Percentiles rank a stretch among this genome's conserved stretches.
Evolutionary conservation across 2,797 vertebrate genomes (phyloP).

Genomic region (Channa striata): DNA sequence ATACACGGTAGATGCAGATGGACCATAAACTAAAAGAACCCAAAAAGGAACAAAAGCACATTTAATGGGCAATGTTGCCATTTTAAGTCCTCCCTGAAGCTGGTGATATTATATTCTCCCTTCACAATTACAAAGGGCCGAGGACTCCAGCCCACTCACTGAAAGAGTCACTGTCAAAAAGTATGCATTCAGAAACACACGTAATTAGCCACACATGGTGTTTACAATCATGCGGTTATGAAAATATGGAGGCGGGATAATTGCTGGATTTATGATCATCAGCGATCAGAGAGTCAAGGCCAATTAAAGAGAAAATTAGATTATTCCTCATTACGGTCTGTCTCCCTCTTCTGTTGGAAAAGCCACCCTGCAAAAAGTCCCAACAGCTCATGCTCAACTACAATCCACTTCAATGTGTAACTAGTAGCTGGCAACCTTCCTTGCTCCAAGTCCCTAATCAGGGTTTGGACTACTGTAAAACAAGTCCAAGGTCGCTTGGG

Average conservation of each 20-base stretch:
- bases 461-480: slow-evolving; percentile 11
- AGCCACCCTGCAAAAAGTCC: slow-evolving; percentile 9
- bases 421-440: slow-evolving; percentile 3
- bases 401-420: slow-evolving; percentile 10
- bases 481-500: slow-evolving; percentile 22
- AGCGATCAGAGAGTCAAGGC: not conserved
- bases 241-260: slow-evolving; percentile 22
- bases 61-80: not conserved
- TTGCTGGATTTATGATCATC: slow-evolving; percentile 31
- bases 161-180: not conserved
- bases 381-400: not conserved
- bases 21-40: slow-evolving; percentile 6
- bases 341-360: slow-evolving; percentile 77
- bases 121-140: not conserved
- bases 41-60: not conserved
- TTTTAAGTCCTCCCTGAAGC: not conserved
- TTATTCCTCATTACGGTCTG: slow-evolving; percentile 42
- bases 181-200: not conserved
- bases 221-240: slow-evolving; percentile 5
- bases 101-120: not conserved
- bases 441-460: not conserved
- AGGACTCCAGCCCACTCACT: not conserved
- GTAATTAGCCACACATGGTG: slow-evolving; percentile 31
- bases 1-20: not conserved
- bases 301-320: not conserved